Evolutionary conservation across 2,113 vertebrate genomes (phyloP).

Genomic region (Indicator indicator): DNA sequence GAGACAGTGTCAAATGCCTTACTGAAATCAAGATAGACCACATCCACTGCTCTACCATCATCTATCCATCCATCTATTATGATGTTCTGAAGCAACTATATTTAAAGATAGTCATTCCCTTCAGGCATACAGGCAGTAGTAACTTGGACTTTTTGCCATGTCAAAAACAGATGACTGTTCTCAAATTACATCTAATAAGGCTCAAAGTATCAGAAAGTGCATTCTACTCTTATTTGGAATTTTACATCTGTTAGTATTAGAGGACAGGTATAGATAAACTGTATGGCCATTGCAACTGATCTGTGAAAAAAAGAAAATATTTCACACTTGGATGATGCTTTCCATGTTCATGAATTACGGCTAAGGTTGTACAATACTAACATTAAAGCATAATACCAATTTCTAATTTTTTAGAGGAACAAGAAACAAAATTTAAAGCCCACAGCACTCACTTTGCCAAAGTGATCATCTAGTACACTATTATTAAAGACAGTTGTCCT

Average conservation of each 20-base stretch:
- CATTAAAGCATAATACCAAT: neutral
- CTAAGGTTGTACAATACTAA: neutral
- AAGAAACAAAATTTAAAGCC: neutral
- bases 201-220: neutral
- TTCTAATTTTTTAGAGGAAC: neutral
- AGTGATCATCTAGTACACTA: neutral
- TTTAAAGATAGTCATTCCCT: neutral
- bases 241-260: neutral
- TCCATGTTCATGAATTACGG: accelerated
- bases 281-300: neutral
- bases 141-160: neutral
- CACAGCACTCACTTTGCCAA: neutral
- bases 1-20: no score
- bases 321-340: neutral
- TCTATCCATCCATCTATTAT: neutral
- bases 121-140: neutral
- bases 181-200: neutral
- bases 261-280: neutral
- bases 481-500: neutral
- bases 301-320: neutral
- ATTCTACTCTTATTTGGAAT: neutral
- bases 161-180: neutral
- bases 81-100: neutral
- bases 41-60: no score
- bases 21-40: no score